Evolutionary conservation across 2,797 vertebrate genomes (phyloP), one percentile per base, ranked within the genome.

Genomic region (Fringilla coelebs): DNA sequence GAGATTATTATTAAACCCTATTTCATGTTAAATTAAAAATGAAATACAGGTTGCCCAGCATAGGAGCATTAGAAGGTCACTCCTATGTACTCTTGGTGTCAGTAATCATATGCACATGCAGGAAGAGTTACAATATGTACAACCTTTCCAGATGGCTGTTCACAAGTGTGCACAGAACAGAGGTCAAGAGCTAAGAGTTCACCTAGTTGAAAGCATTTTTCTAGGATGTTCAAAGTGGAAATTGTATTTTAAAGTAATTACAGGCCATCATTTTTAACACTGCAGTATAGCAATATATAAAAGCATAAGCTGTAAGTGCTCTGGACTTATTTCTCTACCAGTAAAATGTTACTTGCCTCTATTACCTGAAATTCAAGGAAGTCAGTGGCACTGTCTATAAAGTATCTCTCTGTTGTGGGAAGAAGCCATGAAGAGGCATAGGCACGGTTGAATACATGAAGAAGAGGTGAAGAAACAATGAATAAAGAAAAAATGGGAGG

Each of bases 321-420:
- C 80, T 85, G 73, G 85, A 95, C 71, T 94, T 78, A 90, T 95
- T 95, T 93, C 79, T 91, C 73, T 82, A 57, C 60, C 41, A 74
- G 80, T 95, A 90, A 96, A 95, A 93, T 76, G 38, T 93, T 92
- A 96, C 85, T 91, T 94, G 52, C 63, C 84, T 95, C 76, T 79
- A 91, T 95, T 94, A 95, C 91, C 73, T 94, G 86, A 94, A 94
- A 96, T 96, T 91, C 91, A 91, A 91, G 94, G 90, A 89, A 94
- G 41, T 45, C 0, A 0, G 24, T 93, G 76, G 52, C 79, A 71
- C 55, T 70, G 24, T 66, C 82, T 70, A 17, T 88, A 73, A 95
- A 88, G 31, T 29, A 74, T 45, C 25, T 89, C 24, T 51, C 54
- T 55, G 36, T 25, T 76, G 45, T 57, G 52, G 62, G 80, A 91